Percentiles rank a stretch among this genome's conserved stretches.
phyloP scores from a whole-genome alignment of 1,140 invertebrate genomes.

The Condylostylus longicornis region DNA sequence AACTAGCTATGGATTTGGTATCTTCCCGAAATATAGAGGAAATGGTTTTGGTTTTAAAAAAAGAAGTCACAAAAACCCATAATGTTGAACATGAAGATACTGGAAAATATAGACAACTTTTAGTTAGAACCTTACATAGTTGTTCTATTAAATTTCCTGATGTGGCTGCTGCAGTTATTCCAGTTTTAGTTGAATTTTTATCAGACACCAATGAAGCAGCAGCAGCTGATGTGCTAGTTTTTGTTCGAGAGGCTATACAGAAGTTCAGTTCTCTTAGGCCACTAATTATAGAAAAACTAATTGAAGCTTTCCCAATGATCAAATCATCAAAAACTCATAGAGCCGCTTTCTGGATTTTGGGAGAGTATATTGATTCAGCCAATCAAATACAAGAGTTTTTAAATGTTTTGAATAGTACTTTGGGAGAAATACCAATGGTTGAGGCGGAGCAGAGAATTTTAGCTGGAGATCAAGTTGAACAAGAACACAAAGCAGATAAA shows the following conservation, averaged over 20 bases:
- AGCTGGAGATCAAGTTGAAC: conserved; percentile 46
- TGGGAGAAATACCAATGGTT: conserved; percentile 81
- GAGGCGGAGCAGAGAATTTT: conserved; percentile 70
- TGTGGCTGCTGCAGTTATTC: conserved; percentile 84
- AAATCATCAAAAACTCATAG: conserved; percentile 76
- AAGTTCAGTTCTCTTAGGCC: conserved; percentile 69
- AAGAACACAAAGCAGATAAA: conserved; percentile 22
- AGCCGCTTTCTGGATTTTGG: conserved; percentile 93
- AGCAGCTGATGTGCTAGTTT: conserved; percentile 85
- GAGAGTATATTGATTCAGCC: conserved; percentile 75
- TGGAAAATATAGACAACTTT: conserved; percentile 86
- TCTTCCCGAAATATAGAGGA: conserved; percentile 89
- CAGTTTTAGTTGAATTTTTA: conserved; percentile 90
- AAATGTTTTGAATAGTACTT: conserved; percentile 52
- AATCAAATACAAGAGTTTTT: conserved; percentile 70
- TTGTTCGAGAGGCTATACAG: conserved; percentile 88
- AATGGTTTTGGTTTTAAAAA: conserved; percentile 86
- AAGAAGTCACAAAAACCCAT: conserved; percentile 85
- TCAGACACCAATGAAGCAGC: conserved; percentile 87
- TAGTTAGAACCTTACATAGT: conserved; percentile 87
- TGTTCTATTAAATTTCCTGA: conserved; percentile 97
- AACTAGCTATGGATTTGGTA: conserved; percentile 80
- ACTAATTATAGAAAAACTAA: conserved; percentile 65
- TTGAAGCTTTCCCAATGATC: conserved; percentile 71
- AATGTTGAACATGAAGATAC: conserved; percentile 89